Base-by-base conservation (phyloP, 2,888 invertebrate genomes). In the Patella caerulea region DNA sequence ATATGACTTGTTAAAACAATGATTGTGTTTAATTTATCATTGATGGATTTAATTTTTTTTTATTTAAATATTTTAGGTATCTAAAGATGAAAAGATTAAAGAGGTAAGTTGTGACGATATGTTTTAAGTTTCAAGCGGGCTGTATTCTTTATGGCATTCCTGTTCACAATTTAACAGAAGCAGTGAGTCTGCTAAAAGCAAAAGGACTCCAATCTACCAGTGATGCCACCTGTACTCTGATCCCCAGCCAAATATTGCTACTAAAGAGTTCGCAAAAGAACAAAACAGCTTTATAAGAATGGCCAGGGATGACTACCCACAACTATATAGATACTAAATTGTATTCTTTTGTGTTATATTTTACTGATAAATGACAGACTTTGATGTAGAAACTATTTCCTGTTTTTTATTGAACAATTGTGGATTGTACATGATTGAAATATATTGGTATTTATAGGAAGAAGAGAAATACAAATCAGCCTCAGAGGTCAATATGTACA, bases 401-500 rank as follows among this genome's bases (percentile, higher is more conserved):
- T 45, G 45, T 7, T 45, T 45, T 45, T 1, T 45, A 45, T 45
- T 45, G 1, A 45, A 9, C 9, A 45, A 45, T 34, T 45, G 45
- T 45, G 7, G 45, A 45, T 7, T 45, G 45, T 45, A 9, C 45
- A 45, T 45, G 9, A 45, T 45, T 45, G 45, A 45, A 45, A 45
- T 45, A 45, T 45, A 45, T 45, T 1, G 45, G 45, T 81, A n/a
- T 74, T 79, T 54, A 54, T 83, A 81, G 65, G 74, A 79, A 54
- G 81, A 83, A 24, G 77, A 73, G 12, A 83, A 82, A n/a, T 77
- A 81, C 71, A 79, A 79, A 74, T 59, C 79, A 55, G 79, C 81
- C 19, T 80, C 82, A 11, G 85, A 88, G 55, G 79, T 83, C 2
- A 82, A 81, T 73, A 82, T 79, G 34, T 87, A 85, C 77, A 87